phyloP scores from a whole-genome alignment of 2,113 vertebrate species.

The Petrocephalus microphthalmus region DNA sequence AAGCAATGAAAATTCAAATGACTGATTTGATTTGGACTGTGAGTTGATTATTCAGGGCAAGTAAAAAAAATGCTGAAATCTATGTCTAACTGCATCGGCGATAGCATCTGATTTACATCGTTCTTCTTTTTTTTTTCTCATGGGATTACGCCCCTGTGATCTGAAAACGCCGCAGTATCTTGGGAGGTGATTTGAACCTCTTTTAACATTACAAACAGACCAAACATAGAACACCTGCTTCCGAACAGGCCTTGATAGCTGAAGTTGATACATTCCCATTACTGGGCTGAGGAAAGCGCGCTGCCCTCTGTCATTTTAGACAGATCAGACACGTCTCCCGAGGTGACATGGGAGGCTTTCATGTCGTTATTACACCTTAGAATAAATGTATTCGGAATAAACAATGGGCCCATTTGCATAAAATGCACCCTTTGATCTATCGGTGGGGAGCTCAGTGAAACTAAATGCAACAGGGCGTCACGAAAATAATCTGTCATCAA shows the following conservation, averaged over 20 bases:
- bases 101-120: background rate
- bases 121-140: background rate
- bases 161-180: background rate
- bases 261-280: background rate
- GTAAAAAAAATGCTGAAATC: background rate
- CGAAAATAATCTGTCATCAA: background rate
- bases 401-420: conserved; percentile 18
- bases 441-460: background rate
- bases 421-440: conserved; percentile 20
- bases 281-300: background rate
- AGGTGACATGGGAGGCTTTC: conserved; percentile 8
- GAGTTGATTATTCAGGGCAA: background rate
- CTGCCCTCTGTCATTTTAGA: background rate
- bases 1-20: background rate
- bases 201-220: background rate
- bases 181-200: background rate
- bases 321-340: background rate
- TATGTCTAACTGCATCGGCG: background rate
- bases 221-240: background rate
- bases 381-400: conserved; percentile 22
- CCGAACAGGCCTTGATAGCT: conserved; percentile 2
- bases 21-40: background rate
- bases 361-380: conserved; percentile 18
- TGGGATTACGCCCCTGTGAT: background rate
- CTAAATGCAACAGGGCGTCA: background rate